phyloP scores from a whole-genome alignment of 1,140 invertebrate species.

The Philopotamus ludificatus region DNA sequence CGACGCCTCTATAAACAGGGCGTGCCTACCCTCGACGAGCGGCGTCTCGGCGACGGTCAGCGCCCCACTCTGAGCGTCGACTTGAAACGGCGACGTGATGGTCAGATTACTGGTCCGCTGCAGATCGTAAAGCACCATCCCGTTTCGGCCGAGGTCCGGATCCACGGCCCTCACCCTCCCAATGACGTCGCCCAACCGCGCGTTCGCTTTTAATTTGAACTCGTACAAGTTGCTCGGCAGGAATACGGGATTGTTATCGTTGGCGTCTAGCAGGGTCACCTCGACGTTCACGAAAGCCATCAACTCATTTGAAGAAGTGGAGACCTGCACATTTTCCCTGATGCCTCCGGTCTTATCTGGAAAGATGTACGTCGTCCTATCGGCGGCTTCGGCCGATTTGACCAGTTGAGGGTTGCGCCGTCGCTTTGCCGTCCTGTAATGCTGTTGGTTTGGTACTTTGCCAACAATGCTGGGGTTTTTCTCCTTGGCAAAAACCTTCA shows the following conservation, averaged over 20 bases:
- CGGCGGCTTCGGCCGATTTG: conserved; percentile 4
- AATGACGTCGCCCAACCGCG: conserved; percentile 66
- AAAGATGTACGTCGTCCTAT: conserved; percentile 54
- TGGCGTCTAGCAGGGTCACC: conserved; percentile 79
- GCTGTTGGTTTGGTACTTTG: conserved; percentile 46
- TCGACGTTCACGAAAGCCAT: conserved; percentile 72
- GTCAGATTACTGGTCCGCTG: conserved; percentile 69
- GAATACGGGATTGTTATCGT: conserved; percentile 85
- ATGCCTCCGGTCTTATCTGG: conserved; percentile 52
- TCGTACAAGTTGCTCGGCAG: conserved; percentile 79
- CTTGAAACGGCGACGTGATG: conserved; percentile 65
- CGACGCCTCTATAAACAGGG: conserved; percentile 77
- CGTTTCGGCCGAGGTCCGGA: conserved; percentile 78
- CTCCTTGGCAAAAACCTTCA: conserved; percentile 76
- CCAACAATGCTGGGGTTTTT: conserved; percentile 64
- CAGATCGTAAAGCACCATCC: conserved; percentile 72
- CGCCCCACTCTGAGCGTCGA: conserved; percentile 70
- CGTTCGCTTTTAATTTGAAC: conserved; percentile 68
- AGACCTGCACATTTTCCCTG: conserved; percentile 50
- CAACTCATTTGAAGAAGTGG: conserved; percentile 49
- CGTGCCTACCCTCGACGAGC: conserved; percentile 66
- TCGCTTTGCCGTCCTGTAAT: conserved; percentile 46
- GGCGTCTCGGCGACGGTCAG: conserved; percentile 70
- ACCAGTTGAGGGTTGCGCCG: conserved; percentile 36
- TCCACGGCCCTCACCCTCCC: conserved; percentile 77